phyloP scores from a whole-genome alignment of 2,113 vertebrate species.

The Notarius quadriscutis region DNA sequence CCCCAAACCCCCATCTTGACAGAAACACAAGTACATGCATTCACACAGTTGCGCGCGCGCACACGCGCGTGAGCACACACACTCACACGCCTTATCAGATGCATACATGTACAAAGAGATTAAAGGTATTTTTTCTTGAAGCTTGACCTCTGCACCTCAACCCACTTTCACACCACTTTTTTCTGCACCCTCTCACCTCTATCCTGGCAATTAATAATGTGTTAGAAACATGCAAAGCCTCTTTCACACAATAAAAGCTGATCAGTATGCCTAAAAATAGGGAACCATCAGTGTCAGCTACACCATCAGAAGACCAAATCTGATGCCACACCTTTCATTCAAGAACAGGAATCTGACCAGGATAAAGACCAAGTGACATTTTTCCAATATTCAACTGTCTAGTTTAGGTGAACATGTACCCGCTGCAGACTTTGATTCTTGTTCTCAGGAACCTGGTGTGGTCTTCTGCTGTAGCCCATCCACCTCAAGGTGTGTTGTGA shows the following conservation, averaged over 20 bases:
- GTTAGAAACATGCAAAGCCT: constrained; percentile 36
- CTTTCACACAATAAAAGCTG: constrained; percentile 5
- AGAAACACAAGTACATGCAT: constrained; percentile 16
- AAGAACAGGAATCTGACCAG: not conserved
- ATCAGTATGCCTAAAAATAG: not conserved
- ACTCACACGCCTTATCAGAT: constrained; percentile 25
- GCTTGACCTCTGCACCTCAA: not conserved
- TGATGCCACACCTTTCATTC: not conserved
- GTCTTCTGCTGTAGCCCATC: not conserved
- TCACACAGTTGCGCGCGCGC: constrained; percentile 6
- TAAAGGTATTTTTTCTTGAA: constrained; percentile 7
- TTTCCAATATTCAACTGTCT: not conserved
- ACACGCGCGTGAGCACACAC: constrained; percentile 14
- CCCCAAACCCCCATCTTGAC: constrained; percentile 27
- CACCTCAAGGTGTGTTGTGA: not conserved
- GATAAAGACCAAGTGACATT: not conserved
- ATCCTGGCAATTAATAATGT: constrained; percentile 19
- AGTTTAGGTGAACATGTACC: not conserved
- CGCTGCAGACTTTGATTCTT: not conserved
- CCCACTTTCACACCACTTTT: not conserved
- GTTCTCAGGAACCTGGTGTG: not conserved
- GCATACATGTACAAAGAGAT: constrained; percentile 21
- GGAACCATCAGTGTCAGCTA: not conserved
- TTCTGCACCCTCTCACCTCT: not conserved
- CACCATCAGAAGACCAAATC: not conserved